These are phyloP conservation scores for Antechinus stuartii DNA, from an alignment of 2,113 vertebrate species.

Conservation along the genomic window DNA sequence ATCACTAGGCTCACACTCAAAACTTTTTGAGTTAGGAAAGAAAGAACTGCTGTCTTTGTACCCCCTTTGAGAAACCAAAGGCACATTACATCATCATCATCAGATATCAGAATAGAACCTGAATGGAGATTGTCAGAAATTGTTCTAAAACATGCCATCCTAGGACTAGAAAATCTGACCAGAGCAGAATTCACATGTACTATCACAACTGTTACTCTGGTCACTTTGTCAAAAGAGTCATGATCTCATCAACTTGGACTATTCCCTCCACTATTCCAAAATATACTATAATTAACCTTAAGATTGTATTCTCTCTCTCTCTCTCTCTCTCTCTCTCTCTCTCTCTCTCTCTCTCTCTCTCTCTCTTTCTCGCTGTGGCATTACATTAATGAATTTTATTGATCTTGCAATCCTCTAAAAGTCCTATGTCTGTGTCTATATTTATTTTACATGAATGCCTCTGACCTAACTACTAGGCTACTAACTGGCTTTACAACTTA, in stretches of 20 bases:
- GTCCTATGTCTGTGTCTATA: background rate
- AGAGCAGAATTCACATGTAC: background rate
- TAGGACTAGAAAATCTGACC: background rate
- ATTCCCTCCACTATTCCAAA: background rate
- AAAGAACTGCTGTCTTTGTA: background rate
- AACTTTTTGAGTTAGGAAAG: background rate
- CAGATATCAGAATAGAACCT: background rate
- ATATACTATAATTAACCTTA: background rate
- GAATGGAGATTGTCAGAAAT: background rate
- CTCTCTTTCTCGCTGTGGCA: background rate
- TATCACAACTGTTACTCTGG: background rate
- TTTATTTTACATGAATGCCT: background rate
- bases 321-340: too few species aligned
- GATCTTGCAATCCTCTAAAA: background rate
- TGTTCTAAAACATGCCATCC: background rate
- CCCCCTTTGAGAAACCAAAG: background rate
- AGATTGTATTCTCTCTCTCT: too few species aligned
- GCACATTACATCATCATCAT: background rate
- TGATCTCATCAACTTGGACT: background rate
- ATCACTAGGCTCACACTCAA: background rate
- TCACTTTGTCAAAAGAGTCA: background rate
- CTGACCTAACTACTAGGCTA: too few species aligned
- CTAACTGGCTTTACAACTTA: background rate
- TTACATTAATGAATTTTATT: background rate
- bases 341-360: too few species aligned